These are phyloP conservation scores for Frankliniella fusca DNA, from an alignment of 2,888 invertebrate species.

Conservation along the genomic window DNA sequence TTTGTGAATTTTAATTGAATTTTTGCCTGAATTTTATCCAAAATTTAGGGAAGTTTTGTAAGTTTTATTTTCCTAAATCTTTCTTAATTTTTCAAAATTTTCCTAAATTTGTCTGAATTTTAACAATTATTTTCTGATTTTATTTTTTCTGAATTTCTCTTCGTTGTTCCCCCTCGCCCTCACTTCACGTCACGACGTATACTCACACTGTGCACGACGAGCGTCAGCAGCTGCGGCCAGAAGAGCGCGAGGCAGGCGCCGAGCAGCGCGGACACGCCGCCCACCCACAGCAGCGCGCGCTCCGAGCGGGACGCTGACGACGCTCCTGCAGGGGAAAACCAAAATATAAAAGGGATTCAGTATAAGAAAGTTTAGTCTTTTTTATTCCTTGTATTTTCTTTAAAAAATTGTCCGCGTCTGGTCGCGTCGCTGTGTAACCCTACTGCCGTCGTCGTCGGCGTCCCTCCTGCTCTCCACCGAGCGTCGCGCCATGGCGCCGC, in stretches of 20 bases:
- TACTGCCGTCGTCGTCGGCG: not conserved
- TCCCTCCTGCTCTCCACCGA: not conserved
- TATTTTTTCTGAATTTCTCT: no score
- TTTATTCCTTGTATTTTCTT: not conserved
- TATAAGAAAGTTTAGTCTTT: not conserved
- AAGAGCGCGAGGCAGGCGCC: not conserved
- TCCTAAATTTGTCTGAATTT: no score
- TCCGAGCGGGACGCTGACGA: not conserved
- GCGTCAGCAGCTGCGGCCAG: conserved; percentile 1
- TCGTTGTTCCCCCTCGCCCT: no score
- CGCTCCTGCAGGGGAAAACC: not conserved
- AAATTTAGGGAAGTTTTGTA: no score
- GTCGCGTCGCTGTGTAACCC: not conserved
- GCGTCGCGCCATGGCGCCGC: no score
- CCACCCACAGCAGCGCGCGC: not conserved
- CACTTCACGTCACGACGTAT: not conserved
- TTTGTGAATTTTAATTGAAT: no score
- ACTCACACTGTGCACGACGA: conserved; percentile 17
- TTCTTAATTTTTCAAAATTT: no score
- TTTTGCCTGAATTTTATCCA: no score
- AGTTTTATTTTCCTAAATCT: no score
- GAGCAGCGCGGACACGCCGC: not conserved
- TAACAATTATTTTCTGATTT: no score
- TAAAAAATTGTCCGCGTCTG: no score
- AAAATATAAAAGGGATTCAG: not conserved